Percentiles rank a stretch among this genome's conserved stretches.
Conservation (phyloP, 2,797 vertebrate species). For the Coluber constrictor region DNA sequence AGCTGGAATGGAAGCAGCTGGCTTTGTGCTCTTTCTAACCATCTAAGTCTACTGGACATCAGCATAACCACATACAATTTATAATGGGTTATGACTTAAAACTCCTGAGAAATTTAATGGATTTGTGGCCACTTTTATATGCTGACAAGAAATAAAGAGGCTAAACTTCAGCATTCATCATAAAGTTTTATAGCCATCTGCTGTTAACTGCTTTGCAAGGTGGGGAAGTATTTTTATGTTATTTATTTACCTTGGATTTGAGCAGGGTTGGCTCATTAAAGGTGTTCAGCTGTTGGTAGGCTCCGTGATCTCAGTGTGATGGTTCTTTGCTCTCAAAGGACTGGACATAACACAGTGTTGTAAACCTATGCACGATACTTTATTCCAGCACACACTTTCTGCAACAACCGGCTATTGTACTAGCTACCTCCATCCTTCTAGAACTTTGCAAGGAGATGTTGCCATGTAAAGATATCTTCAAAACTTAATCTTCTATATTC, state of each 20-base stretch:
- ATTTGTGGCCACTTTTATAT: conserved; percentile 33
- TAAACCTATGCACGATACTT: not conserved
- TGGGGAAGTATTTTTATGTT: not conserved
- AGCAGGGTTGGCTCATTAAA: conserved; percentile 75
- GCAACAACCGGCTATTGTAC: not conserved
- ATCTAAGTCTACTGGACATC: conserved; percentile 11
- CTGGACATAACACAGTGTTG: not conserved
- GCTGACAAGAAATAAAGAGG: conserved; percentile 20
- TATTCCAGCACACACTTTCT: not conserved
- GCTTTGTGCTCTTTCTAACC: conserved; percentile 20
- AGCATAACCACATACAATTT: conserved; percentile 20
- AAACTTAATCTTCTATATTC: not conserved
- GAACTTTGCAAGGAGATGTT: not conserved
- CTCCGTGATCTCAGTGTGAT: conserved; percentile 75
- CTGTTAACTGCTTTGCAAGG: not conserved
- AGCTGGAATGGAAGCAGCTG: conserved; percentile 25
- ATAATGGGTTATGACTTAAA: conserved; percentile 11
- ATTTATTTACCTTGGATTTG: conserved; percentile 60
- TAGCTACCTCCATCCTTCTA: not conserved
- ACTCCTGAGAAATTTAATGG: not conserved
- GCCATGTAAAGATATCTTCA: not conserved
- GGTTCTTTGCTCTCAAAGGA: not conserved
- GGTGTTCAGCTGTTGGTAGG: conserved; percentile 78
- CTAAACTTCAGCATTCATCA: not conserved
- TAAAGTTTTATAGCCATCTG: conserved; percentile 14